Percentiles rank a stretch among this genome's conserved stretches.
Conservation (phyloP, 2,888 invertebrate genomes). For the Prenolepis imparis region DNA sequence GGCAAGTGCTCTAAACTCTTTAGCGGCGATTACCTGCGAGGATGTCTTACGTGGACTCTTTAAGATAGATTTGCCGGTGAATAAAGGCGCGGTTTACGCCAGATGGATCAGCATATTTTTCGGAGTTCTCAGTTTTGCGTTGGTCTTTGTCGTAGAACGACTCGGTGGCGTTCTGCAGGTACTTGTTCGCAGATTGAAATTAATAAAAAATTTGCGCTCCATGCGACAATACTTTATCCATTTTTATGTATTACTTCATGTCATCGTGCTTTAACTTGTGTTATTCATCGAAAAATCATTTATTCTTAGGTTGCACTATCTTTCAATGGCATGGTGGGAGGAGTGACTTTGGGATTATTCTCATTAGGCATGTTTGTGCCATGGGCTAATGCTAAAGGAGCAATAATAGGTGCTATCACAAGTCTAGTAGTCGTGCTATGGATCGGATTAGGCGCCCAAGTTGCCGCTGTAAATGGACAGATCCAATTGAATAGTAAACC, state of each 20-base stretch:
- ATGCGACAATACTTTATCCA: background rate
- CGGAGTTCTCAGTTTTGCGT: constrained; percentile 92
- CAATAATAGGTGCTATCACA: constrained; percentile 89
- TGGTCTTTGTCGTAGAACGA: constrained; percentile 95
- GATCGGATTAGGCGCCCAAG: constrained; percentile 91
- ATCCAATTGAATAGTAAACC: constrained; percentile 86
- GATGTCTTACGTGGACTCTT: constrained; percentile 93
- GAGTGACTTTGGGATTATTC: constrained; percentile 95
- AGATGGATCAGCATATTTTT: constrained; percentile 90
- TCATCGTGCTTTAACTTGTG: background rate
- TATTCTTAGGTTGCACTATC: constrained; percentile 91
- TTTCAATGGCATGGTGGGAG: constrained; percentile 96
- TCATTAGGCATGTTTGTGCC: constrained; percentile 96
- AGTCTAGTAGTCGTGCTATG: constrained; percentile 88
- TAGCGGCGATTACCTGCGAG: constrained; percentile 96
- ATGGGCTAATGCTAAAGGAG: constrained; percentile 94
- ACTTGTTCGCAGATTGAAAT: background rate
- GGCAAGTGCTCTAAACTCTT: constrained; percentile 97
- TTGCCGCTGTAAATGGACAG: constrained; percentile 87
- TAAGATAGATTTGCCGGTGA: constrained; percentile 90
- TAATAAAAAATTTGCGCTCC: background rate
- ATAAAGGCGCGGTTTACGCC: constrained; percentile 92
- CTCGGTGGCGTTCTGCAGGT: constrained; percentile 95
- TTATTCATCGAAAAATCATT: background rate
- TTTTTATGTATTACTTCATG: background rate